phyloP scores from a whole-genome alignment of 2,888 invertebrate genomes.

The Julus scanicus region DNA sequence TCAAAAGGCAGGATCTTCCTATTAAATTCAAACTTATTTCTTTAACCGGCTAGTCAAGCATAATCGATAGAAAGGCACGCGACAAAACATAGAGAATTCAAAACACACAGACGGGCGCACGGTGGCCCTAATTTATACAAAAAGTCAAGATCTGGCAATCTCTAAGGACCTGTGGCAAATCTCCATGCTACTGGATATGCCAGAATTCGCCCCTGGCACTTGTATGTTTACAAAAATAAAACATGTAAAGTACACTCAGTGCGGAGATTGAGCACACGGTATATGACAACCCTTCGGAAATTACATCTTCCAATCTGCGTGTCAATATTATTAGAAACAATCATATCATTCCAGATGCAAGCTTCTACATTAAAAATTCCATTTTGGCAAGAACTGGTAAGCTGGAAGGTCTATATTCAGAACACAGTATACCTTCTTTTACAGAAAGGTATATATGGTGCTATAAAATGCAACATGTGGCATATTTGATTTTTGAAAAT shows the following conservation, averaged over 20 bases:
- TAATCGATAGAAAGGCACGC: not conserved
- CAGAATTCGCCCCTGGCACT: not conserved
- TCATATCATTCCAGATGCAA: not conserved
- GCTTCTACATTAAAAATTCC: not conserved
- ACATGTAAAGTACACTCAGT: not conserved
- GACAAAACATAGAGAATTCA: not conserved
- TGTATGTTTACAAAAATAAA: conserved; percentile 21
- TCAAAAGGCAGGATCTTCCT: not conserved
- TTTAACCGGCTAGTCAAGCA: conserved; percentile 9
- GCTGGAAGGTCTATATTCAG: no score
- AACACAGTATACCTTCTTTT: no score
- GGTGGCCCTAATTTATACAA: conserved; percentile 3
- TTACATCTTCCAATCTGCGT: not conserved
- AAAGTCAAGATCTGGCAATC: not conserved
- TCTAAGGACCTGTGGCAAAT: not conserved
- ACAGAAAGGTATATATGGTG: no score
- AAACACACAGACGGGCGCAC: not conserved
- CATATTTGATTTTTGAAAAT: no score
- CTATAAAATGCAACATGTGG: no score
- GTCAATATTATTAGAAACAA: not conserved
- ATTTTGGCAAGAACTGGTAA: not conserved
- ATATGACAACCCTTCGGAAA: not conserved
- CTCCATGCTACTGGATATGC: not conserved
- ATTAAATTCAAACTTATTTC: conserved; percentile 39
- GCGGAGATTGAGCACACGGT: not conserved